Percentiles rank a stretch among this genome's conserved stretches.
Evolutionary conservation across 2,797 vertebrate genomes (phyloP).

Genomic region (Pangasius krempfi): DNA sequence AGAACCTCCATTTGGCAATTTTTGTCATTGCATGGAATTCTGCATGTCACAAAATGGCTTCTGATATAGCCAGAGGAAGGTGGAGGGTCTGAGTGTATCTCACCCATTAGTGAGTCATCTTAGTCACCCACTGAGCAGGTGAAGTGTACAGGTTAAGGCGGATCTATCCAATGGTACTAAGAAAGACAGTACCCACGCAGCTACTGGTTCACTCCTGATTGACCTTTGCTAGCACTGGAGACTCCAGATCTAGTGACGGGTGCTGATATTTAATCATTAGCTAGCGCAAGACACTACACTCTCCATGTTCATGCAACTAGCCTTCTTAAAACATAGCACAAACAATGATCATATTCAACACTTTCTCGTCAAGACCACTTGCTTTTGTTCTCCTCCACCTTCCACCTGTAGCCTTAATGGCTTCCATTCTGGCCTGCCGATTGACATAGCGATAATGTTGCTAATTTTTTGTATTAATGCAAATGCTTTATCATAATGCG

Average conservation of each 20-base stretch:
- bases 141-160: neutral
- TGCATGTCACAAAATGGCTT: neutral
- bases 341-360: neutral
- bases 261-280: neutral
- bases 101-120: too few species aligned
- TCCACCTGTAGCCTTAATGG: conserved; percentile 15
- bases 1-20: neutral
- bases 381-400: conserved; percentile 13
- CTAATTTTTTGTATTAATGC: neutral
- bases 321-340: neutral
- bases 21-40: neutral
- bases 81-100: neutral
- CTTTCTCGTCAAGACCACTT: neutral
- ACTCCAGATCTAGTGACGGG: neutral
- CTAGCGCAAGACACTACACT: neutral
- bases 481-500: neutral
- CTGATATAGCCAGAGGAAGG: neutral
- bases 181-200: neutral
- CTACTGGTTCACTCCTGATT: neutral
- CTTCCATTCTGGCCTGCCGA: conserved; percentile 24
- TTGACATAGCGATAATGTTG: conserved; percentile 7
- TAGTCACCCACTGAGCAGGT: neutral
- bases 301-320: neutral
- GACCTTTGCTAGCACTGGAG: neutral
- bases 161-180: neutral